Percentiles rank a stretch among this genome's conserved stretches.
Conservation (phyloP, 2,888 invertebrate genomes). For the Ceraclea dissimilis region DNA sequence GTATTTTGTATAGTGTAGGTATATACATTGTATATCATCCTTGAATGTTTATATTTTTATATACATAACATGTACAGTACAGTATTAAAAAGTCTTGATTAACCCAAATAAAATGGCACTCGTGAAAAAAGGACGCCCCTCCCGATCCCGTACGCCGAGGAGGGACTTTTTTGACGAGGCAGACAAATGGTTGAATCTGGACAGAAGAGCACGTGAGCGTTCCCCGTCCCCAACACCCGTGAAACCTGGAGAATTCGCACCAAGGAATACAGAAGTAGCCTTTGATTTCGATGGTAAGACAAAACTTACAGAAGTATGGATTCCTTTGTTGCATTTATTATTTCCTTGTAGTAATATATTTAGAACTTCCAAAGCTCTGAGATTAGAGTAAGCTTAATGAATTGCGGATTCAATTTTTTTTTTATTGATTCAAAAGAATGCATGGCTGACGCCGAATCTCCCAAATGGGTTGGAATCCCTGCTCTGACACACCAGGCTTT, state of each 20-base stretch:
- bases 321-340: no score
- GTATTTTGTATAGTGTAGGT: no score
- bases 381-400: no score
- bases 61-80: background rate
- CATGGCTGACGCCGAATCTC: no score
- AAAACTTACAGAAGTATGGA: background rate
- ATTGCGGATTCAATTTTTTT: no score
- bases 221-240: constrained; percentile 67
- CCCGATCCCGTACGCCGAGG: constrained; percentile 15
- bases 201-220: constrained; percentile 50
- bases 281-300: constrained; percentile 69
- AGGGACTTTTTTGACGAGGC: constrained; percentile 22
- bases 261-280: constrained; percentile 63
- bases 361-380: no score
- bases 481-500: no score
- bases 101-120: background rate
- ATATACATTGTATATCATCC: no score
- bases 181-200: constrained; percentile 39
- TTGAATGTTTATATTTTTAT: background rate
- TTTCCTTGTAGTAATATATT: no score
- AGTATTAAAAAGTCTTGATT: background rate
- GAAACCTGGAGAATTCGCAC: constrained; percentile 62
- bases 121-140: background rate
- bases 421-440: no score
- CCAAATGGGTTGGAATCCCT: no score